phyloP scores from a whole-genome alignment of 2,888 invertebrate genomes.

The Julus scandinavius region DNA sequence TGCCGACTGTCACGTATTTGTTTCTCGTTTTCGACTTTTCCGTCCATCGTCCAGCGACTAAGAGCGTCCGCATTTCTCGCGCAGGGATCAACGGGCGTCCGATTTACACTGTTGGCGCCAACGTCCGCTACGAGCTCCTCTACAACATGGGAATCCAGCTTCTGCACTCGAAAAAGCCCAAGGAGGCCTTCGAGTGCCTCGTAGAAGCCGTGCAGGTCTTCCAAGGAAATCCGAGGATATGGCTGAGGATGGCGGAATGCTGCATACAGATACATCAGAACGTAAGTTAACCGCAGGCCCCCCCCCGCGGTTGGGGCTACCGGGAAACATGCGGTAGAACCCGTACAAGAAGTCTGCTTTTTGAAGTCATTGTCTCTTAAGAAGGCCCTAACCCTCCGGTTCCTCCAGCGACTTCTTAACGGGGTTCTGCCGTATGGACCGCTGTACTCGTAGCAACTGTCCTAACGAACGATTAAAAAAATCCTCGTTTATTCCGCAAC shows the following conservation, averaged over 20 bases:
- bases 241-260: conserved; percentile 93
- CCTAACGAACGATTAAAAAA: too few relatives aligned
- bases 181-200: conserved; percentile 90
- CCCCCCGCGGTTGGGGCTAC: too few relatives aligned
- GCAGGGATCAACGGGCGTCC: conserved; percentile 68
- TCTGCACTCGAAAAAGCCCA: conserved; percentile 81
- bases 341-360: too few relatives aligned
- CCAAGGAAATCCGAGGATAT: conserved; percentile 87
- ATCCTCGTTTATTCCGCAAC: not conserved
- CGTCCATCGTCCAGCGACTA: not conserved
- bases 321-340: too few relatives aligned
- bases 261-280: conserved; percentile 77
- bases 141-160: conserved; percentile 87
- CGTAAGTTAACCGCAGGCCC: conserved; percentile 50
- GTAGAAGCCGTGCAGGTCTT: conserved; percentile 86
- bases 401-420: too few relatives aligned
- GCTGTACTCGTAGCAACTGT: too few relatives aligned
- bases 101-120: conserved; percentile 73
- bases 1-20: too few relatives aligned
- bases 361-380: too few relatives aligned
- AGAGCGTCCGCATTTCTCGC: not conserved
- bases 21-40: not conserved
- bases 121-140: conserved; percentile 75
- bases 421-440: too few relatives aligned
- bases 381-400: too few relatives aligned